Evolutionary conservation across 2,113 vertebrate species (phyloP), one percentile per base, ranked within the genome.

Genomic region (Progne subis): DNA sequence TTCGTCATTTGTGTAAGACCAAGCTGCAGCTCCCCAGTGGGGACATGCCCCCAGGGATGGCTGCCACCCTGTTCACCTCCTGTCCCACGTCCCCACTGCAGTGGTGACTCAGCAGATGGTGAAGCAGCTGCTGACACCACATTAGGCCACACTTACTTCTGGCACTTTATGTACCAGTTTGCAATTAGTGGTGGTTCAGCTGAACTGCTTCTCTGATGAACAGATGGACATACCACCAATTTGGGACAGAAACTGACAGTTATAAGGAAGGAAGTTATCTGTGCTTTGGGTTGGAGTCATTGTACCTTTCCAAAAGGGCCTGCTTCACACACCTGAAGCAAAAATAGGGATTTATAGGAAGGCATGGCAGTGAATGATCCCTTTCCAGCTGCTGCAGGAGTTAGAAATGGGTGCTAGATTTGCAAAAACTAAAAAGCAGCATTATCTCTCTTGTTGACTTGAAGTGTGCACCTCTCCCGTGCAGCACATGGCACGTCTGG

Each of bases 51-150:
- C 85, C 72, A 75, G 72, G 77, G 81, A 92, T 20, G 32, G 60
- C 68, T 86, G 84, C 61, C 82, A 77, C 57, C 7, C 7, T 13
- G 39, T 34, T 86, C 37, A 63, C 83, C 75, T 72, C 34, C 76
- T 0, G 5, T 85, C 18, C 49, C 41, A 31, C 55, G 63, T 90
- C 59, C 88, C 94, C 68, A 57, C 64, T 0, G 43, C 96, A 94
- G 82, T 21, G 50, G 85, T 93, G 95, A 97, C 92, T 93, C 94
- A 95, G 95, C 76, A 4, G 59, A 80, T 11, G 18, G 71, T 6
- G 28, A 90, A 92, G 80, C 92, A 95, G 94, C 68, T 88, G 82
- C 92, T 88, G 82, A 92, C 64, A 94, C 61, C 65, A 82, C 68
- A 13, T 26, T 37, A n/a, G 63, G 79, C 43, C 71, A 95, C 55